Evolutionary conservation across 2,113 vertebrate genomes (phyloP).

Genomic region (Irena cyanogastra): DNA sequence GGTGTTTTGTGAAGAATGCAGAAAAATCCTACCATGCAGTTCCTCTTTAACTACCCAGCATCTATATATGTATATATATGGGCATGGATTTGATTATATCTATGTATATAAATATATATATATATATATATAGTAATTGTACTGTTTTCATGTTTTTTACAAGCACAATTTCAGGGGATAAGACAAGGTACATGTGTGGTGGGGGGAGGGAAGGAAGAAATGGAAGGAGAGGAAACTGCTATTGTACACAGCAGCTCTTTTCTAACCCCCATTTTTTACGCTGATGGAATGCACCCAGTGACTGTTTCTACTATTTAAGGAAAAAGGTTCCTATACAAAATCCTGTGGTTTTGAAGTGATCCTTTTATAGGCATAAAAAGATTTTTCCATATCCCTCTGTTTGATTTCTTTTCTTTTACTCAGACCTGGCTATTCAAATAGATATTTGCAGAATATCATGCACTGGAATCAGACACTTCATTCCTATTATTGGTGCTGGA

Average conservation of each 20-base stretch:
- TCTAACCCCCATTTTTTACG: constrained; percentile 23
- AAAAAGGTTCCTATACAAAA: constrained; percentile 61
- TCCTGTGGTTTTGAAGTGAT: constrained; percentile 48
- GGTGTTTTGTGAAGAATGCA: not conserved
- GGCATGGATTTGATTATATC: not conserved
- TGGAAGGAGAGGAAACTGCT: not conserved
- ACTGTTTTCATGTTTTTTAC: not conserved
- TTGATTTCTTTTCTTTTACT: constrained; percentile 35
- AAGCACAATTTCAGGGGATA: not conserved
- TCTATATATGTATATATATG: no score
- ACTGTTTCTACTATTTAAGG: constrained; percentile 64
- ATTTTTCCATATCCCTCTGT: constrained; percentile 50
- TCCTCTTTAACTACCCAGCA: not conserved
- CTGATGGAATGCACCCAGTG: not conserved
- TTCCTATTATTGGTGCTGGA: not conserved
- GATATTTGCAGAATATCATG: not conserved
- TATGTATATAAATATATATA: not conserved
- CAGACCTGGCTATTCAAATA: not conserved
- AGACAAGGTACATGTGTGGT: not conserved
- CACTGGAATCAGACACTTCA: not conserved
- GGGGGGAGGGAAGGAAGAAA: not conserved
- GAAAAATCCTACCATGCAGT: not conserved
- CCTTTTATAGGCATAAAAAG: constrained; percentile 66
- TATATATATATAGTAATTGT: not conserved
- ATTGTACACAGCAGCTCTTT: not conserved